A percentile compares a stretch with the other conserved stretches of the same genome.
Conservation (phyloP, 23 tunicate genomes). For the Trididemnum miniatum region DNA sequence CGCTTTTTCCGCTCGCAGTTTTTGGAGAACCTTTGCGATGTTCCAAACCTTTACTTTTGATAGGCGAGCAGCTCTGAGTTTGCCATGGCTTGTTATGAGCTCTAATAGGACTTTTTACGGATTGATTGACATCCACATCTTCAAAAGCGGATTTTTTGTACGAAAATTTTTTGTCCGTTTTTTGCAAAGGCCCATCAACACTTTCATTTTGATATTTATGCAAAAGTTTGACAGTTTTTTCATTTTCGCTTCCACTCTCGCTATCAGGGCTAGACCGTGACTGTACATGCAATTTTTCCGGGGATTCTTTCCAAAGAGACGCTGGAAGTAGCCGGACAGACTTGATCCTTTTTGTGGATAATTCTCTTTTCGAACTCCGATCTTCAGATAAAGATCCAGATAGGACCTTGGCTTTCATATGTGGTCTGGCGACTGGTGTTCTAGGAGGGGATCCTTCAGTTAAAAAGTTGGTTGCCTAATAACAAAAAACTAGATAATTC, state of each 20-base stretch:
- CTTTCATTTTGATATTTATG: conserved; percentile 33
- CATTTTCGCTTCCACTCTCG: conserved; percentile 1
- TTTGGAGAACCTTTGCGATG: neutral
- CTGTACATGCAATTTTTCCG: neutral
- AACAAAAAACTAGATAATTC: neutral
- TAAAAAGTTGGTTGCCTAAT: conserved; percentile 26
- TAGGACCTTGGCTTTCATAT: neutral
- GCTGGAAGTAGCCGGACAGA: neutral
- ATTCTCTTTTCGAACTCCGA: neutral
- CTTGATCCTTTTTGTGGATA: neutral
- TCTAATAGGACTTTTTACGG: neutral
- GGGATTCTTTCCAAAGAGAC: conserved; percentile 20
- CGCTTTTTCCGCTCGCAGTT: neutral
- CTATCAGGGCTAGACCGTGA: conserved; percentile 17
- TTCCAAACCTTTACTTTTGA: neutral
- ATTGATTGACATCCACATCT: neutral
- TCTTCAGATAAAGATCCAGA: neutral
- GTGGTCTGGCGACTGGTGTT: neutral
- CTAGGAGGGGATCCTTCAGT: conserved; percentile 39
- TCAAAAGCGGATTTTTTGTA: neutral
- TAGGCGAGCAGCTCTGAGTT: neutral
- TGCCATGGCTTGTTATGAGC: neutral
- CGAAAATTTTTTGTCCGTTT: neutral
- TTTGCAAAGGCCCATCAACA: conserved; percentile 10
- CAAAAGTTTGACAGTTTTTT: neutral